Evolutionary conservation across 2,113 vertebrate species (phyloP).

Genomic region (Saccopteryx bilineata): DNA sequence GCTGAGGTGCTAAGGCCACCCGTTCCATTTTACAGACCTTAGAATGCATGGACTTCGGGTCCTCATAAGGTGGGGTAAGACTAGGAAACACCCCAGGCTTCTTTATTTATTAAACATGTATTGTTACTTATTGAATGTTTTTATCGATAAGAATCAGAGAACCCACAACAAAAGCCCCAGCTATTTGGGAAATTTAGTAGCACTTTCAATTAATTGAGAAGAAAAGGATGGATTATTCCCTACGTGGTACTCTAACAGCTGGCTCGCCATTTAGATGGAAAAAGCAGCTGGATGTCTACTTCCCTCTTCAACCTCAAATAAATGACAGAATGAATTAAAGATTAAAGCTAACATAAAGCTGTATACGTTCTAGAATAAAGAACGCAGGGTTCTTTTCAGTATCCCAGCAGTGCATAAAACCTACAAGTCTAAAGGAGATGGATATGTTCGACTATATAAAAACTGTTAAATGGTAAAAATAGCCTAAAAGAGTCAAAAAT

Average conservation of each 20-base stretch:
- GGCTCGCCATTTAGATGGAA: neutral
- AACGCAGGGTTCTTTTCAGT: neutral
- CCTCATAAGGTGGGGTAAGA: neutral
- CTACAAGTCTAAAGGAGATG: neutral
- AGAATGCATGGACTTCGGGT: neutral
- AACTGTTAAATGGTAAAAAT: neutral
- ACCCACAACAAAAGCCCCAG: neutral
- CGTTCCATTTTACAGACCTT: neutral
- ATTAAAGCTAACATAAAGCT: neutral
- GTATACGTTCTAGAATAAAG: neutral
- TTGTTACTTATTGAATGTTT: neutral
- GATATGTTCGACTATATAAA: neutral
- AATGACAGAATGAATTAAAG: constrained; percentile 13
- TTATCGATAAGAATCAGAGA: neutral
- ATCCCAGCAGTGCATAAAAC: neutral
- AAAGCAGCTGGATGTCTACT: neutral
- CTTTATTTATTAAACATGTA: neutral
- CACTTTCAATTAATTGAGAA: neutral
- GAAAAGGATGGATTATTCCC: neutral
- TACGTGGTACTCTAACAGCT: neutral
- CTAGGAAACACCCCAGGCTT: neutral
- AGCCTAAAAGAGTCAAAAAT: neutral
- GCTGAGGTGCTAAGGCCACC: neutral
- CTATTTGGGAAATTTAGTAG: constrained; percentile 16
- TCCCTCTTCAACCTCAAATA: neutral